Conservation (phyloP, 2,888 invertebrate species). For the Seira sanloemensis region DNA sequence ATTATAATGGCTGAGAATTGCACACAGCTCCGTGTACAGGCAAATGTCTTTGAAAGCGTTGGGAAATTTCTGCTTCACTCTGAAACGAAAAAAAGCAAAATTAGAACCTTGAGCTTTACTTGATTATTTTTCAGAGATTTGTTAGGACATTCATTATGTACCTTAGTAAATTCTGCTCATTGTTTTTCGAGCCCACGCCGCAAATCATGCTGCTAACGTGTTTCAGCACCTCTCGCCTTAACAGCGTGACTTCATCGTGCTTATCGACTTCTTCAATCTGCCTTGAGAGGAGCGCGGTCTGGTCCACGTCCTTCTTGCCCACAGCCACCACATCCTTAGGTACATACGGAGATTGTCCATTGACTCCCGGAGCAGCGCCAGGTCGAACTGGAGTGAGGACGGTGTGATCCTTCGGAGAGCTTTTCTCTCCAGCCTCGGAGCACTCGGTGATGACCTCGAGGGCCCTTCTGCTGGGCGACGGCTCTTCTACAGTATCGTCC, state of each 20-base stretch:
- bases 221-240: conserved; percentile 81
- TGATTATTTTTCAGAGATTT: conserved; percentile 43
- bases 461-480: not conserved
- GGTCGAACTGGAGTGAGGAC: conserved; percentile 48
- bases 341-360: conserved; percentile 33
- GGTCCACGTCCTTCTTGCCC: not conserved
- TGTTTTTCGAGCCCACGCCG: conserved; percentile 86
- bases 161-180: conserved; percentile 87
- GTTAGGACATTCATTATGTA: conserved; percentile 72
- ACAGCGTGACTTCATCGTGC: conserved; percentile 73
- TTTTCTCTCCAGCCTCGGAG: conserved; percentile 28
- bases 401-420: not conserved
- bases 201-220: conserved; percentile 86
- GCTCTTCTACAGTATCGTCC: not conserved
- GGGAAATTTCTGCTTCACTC: conserved; percentile 79
- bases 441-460: conserved; percentile 41
- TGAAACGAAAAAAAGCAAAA: conserved; percentile 69
- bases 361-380: conserved; percentile 32
- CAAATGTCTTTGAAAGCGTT: conserved; percentile 85
- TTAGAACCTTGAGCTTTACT: not conserved
- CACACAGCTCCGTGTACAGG: conserved; percentile 93
- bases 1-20: conserved; percentile 85
- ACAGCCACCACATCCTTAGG: not conserved
- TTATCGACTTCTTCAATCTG: too few relatives aligned
- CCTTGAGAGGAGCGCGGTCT: not conserved